Conservation (phyloP, 2,113 vertebrate genomes). For the Ptychochromis oligacanthus region DNA sequence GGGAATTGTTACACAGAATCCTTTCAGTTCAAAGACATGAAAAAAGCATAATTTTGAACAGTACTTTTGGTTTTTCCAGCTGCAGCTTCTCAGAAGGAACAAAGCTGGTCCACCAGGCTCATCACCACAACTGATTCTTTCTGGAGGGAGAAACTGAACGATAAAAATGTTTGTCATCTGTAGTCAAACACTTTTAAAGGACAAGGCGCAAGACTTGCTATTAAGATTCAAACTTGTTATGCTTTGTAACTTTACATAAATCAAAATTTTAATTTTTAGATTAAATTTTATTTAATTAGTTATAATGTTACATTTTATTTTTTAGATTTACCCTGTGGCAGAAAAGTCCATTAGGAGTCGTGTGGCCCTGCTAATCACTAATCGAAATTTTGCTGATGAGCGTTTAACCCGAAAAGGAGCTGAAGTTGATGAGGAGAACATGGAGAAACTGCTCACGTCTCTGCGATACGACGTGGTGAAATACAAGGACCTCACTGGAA, state of each 20-base stretch:
- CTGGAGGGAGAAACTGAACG: neutral
- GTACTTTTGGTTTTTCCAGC: neutral
- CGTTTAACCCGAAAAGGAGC: slow-evolving; percentile 64
- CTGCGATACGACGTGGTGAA: slow-evolving; percentile 77
- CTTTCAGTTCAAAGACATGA: too few species aligned
- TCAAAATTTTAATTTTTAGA: too few species aligned
- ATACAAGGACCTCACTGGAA: slow-evolving; percentile 69
- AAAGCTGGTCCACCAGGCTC: neutral
- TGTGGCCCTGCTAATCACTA: slow-evolving; percentile 85
- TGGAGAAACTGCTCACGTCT: slow-evolving; percentile 69
- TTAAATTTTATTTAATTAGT: too few species aligned
- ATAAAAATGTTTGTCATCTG: neutral
- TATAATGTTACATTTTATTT: neutral
- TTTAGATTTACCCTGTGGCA: slow-evolving; percentile 76
- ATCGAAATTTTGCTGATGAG: slow-evolving; percentile 71
- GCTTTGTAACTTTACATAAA: neutral
- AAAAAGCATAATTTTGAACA: neutral
- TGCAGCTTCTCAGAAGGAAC: neutral
- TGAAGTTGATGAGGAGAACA: slow-evolving; percentile 75
- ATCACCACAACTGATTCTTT: slow-evolving; percentile 8
- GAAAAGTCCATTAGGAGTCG: slow-evolving; percentile 49
- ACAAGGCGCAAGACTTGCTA: neutral
- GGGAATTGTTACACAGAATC: neutral
- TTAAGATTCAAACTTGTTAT: neutral
- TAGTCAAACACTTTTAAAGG: neutral